Percentiles rank a stretch among this genome's conserved stretches.
These are phyloP conservation scores for Anoncus sp. DNA, from an alignment of 2,888 invertebrate species.

Conservation along the genomic window DNA sequence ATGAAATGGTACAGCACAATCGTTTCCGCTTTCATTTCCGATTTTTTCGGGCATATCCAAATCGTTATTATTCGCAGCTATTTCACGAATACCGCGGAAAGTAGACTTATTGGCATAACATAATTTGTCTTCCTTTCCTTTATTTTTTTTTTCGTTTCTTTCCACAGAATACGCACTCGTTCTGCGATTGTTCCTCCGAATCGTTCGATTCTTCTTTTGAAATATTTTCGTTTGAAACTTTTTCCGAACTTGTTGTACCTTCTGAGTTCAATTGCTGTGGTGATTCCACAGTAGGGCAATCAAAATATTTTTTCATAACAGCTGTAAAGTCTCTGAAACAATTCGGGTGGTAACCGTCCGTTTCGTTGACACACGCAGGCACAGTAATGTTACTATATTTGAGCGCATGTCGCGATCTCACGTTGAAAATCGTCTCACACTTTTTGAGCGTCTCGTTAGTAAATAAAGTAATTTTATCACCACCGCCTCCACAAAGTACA, in stretches of 20 bases:
- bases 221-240: neutral
- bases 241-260: neutral
- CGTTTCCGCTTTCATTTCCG: neutral
- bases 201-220: neutral
- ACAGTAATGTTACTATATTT: neutral
- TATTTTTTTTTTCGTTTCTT: conserved; percentile 5
- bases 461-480: neutral
- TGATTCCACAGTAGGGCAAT: neutral
- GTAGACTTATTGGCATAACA: neutral
- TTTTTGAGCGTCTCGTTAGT: neutral
- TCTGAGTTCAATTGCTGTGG: conserved; percentile 73
- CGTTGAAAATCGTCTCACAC: neutral
- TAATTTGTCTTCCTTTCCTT: conserved; percentile 1
- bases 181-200: neutral
- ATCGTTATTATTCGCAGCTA: neutral
- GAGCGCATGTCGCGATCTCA: neutral
- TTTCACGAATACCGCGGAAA: neutral
- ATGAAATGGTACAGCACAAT: neutral
- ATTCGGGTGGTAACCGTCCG: neutral
- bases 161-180: neutral
- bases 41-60: neutral
- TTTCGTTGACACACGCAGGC: neutral
- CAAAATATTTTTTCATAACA: conserved; percentile 1
- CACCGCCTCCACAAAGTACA: neutral
- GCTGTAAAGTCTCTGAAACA: neutral